These are phyloP conservation scores for Volucella inanis DNA, from an alignment of 2,888 invertebrate genomes.

Conservation along the genomic window DNA sequence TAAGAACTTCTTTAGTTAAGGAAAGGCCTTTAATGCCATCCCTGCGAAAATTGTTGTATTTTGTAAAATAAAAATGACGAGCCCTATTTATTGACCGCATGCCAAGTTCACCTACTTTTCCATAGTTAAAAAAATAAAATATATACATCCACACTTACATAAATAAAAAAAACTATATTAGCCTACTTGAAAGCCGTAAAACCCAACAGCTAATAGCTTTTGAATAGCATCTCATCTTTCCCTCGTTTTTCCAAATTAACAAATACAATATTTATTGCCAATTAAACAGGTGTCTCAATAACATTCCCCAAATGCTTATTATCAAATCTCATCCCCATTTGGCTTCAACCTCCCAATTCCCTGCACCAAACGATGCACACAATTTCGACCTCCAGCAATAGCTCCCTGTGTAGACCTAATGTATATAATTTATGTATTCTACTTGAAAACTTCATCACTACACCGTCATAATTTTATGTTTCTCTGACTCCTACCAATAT, in stretches of 20 bases:
- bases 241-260: conserved; percentile 13
- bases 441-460: conserved; percentile 54
- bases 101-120: conserved; percentile 38
- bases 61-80: not conserved
- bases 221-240: conserved; percentile 20
- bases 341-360: not conserved
- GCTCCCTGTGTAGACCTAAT: conserved; percentile 19
- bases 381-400: conserved; percentile 4
- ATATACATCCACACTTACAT: not conserved
- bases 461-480: conserved; percentile 50
- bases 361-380: not conserved
- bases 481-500: conserved; percentile 17
- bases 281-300: conserved; percentile 71
- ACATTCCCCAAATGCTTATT: conserved; percentile 36
- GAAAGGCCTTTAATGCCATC: too few species aligned
- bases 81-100: conserved; percentile 24
- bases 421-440: conserved; percentile 50
- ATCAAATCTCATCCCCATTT: not conserved
- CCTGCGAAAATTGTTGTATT: too few species aligned
- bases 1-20: too few species aligned
- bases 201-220: conserved; percentile 38
- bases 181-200: not conserved
- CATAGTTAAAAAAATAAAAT: not conserved
- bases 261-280: conserved; percentile 55
- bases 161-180: too few species aligned